These are phyloP conservation scores for Tinamus major DNA, from an alignment of 2,797 vertebrate genomes.

Conservation along the genomic window DNA sequence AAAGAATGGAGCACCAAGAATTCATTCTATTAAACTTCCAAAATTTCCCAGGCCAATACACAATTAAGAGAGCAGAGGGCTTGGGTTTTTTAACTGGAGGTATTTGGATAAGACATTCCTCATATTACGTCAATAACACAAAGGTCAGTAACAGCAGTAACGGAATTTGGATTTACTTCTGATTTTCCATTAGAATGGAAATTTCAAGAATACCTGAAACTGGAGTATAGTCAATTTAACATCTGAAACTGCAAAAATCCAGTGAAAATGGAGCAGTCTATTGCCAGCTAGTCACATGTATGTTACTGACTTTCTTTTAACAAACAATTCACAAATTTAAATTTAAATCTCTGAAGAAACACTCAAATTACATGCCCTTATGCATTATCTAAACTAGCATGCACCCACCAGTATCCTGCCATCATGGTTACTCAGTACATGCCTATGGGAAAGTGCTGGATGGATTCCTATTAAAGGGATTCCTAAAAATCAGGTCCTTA, in stretches of 20 bases:
- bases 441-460: background rate
- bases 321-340: background rate
- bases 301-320: background rate
- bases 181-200: background rate
- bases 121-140: background rate
- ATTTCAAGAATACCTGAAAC: background rate
- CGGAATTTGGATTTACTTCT: background rate
- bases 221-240: background rate
- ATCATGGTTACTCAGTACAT: background rate
- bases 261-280: background rate
- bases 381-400: background rate
- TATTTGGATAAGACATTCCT: background rate
- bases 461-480: background rate
- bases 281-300: background rate
- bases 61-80: background rate
- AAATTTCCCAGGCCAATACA: background rate
- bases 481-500: background rate
- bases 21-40: background rate
- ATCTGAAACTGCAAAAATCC: background rate
- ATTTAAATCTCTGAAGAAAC: background rate
- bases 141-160: background rate
- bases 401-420: background rate
- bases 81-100: background rate
- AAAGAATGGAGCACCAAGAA: background rate
- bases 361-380: background rate